Conservation (phyloP, 2,888 invertebrate species). For the Bugula neritina region DNA sequence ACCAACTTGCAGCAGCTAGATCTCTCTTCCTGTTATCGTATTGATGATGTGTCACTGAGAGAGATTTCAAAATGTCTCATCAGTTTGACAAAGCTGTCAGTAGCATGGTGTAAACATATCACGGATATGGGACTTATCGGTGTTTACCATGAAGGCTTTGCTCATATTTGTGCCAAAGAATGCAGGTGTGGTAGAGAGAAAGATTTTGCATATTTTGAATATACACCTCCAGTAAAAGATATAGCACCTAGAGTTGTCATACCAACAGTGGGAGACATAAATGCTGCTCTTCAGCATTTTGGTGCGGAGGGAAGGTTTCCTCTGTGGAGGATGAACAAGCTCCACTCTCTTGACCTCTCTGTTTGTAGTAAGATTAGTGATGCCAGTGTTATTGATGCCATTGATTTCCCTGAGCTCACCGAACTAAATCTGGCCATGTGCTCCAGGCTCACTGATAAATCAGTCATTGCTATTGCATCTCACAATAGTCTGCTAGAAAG, state of each 20-base stretch:
- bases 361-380: conserved; percentile 69
- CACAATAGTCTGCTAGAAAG: conserved; percentile 68
- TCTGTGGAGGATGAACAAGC: conserved; percentile 38
- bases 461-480: conserved; percentile 62
- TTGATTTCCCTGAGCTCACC: conserved; percentile 63
- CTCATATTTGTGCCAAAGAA: conserved; percentile 35
- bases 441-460: conserved; percentile 63
- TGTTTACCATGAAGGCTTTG: conserved; percentile 29
- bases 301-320: conserved; percentile 51
- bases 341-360: conserved; percentile 63
- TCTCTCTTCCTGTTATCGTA: conserved; percentile 66
- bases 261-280: neutral
- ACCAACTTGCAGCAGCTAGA: conserved; percentile 61
- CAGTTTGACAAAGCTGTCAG: conserved; percentile 60
- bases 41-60: conserved; percentile 65
- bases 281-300: conserved; percentile 52
- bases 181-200: conserved; percentile 33
- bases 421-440: conserved; percentile 64
- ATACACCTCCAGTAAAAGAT: conserved; percentile 15
- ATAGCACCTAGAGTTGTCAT: neutral
- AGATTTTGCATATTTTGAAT: neutral
- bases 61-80: conserved; percentile 63
- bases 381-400: conserved; percentile 65
- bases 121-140: conserved; percentile 67
- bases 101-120: conserved; percentile 65